Conservation (phyloP, 1,140 invertebrate species). For the Drosophila willistoni region DNA sequence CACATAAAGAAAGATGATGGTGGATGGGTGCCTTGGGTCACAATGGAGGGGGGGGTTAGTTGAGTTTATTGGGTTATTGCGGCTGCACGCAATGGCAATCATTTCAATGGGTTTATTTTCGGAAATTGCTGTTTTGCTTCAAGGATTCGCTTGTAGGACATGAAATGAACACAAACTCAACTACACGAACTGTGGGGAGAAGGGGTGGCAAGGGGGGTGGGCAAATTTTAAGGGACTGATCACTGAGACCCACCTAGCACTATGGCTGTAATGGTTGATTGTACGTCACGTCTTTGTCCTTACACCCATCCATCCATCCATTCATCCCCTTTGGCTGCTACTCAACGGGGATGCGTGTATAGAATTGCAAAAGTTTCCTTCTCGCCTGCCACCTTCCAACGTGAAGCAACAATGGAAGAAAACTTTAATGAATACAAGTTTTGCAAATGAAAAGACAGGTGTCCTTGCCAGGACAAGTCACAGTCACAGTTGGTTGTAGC, state of each 20-base stretch:
- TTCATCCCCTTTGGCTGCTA: conserved; percentile 9
- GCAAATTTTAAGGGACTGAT: conserved; percentile 19
- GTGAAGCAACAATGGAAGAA: conserved; percentile 58
- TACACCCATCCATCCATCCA: no score
- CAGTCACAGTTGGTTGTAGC: conserved; percentile 42
- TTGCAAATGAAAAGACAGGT: conserved; percentile 67
- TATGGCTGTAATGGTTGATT: conserved; percentile 25
- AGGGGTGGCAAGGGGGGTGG: background rate
- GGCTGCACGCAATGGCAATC: conserved; percentile 69
- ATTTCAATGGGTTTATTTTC: conserved; percentile 70
- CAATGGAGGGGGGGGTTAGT: background rate
- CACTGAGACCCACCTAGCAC: background rate
- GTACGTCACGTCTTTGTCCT: conserved; percentile 37
- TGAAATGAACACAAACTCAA: conserved; percentile 44
- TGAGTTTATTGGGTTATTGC: conserved; percentile 27
- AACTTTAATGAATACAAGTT: conserved; percentile 81
- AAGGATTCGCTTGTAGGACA: conserved; percentile 59
- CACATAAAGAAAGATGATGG: conserved; percentile 9
- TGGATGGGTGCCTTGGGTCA: conserved; percentile 16
- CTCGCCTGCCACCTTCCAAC: conserved; percentile 56
- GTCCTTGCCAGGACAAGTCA: conserved; percentile 63
- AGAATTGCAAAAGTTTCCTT: conserved; percentile 33
- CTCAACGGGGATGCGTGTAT: conserved; percentile 42
- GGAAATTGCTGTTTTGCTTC: conserved; percentile 73
- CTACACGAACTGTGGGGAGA: background rate